These are phyloP conservation scores for Drosophila sucinea DNA, from an alignment of 1,140 invertebrate species.

Conservation along the genomic window DNA sequence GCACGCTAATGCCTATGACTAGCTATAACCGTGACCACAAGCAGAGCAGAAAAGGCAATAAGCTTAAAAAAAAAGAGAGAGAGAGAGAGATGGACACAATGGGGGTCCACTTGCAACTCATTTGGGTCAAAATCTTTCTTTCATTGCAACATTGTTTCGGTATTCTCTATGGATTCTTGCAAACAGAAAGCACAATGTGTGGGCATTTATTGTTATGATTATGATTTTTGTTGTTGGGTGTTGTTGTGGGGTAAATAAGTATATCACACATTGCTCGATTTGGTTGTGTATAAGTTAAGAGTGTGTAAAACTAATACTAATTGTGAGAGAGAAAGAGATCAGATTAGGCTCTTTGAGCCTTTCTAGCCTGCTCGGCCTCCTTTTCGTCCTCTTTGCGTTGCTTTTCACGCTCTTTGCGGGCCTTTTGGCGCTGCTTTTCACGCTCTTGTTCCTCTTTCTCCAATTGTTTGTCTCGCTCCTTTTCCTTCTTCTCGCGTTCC, in stretches of 20 bases:
- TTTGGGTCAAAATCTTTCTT: slow-evolving; percentile 40
- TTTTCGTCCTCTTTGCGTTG: slow-evolving; percentile 36
- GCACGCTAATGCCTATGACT: slow-evolving; percentile 6
- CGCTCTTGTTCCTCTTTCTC: slow-evolving; percentile 51
- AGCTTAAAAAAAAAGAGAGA: not conserved
- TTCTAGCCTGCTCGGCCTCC: slow-evolving; percentile 45
- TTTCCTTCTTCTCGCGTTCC: slow-evolving; percentile 19
- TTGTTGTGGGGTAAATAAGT: not conserved
- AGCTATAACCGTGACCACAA: not conserved
- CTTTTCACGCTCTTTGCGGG: slow-evolving; percentile 48
- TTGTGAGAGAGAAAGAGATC: not conserved
- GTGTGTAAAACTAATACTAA: slow-evolving; percentile 8
- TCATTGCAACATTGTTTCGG: slow-evolving; percentile 5
- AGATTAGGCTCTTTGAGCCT: slow-evolving; percentile 18
- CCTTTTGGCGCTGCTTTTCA: slow-evolving; percentile 40
- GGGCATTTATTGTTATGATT: not conserved
- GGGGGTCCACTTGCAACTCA: slow-evolving; percentile 28
- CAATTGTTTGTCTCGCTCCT: slow-evolving; percentile 28
- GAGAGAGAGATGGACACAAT: not conserved
- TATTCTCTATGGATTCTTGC: not conserved
- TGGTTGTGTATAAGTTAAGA: not conserved
- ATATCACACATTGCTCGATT: not conserved
- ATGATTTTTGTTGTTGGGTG: not conserved
- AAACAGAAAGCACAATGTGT: not conserved
- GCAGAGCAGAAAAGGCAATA: slow-evolving; percentile 10